Evolutionary conservation across 2,888 invertebrate genomes (phyloP), one percentile per base, ranked within the genome.

Genomic region (Orchesella flavescens): DNA sequence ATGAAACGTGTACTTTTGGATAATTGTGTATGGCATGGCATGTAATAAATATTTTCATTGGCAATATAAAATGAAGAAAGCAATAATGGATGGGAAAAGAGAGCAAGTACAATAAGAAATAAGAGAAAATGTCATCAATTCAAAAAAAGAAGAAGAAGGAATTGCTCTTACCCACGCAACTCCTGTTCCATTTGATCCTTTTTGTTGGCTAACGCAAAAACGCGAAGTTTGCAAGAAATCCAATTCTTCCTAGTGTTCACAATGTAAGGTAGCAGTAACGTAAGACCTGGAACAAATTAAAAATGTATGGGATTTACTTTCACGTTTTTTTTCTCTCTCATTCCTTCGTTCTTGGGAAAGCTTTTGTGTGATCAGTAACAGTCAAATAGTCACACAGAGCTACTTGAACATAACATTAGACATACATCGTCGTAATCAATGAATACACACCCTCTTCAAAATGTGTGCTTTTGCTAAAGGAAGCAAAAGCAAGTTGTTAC

Each of bases 261-360:
- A 87, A 96, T 96, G 90, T 96, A 96, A 0, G 96, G 96, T 87
- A 96, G 90, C 83, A 96, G 92, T 90, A 96, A 94, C 1, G 96
- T 96, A 61, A 96, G 91, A 73, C 92, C 92, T 88, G 61, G 19
- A 80, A 72, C 17, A 75, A 72, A 79, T 65, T 63, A 65, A 55
- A 72, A 63, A 65, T 65, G 34, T 19, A 68, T 77, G 23, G 15
- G 59, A 68, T 55, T 78, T 69, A 69, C 44, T 44, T 59, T 43
- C 15, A 13, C 65, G 13, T 65, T 34, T 34, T 34, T 55, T 24
- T 17, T n/a, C n/a, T n/a, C n/a, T n/a, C n/a, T n/a, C n/a, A n/a
- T 66, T 44, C 34, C 21, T 19, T 10, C 12, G 7, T 66, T 46
- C 15, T 53, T 44, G 34, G 34, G 24, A 63, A 63, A 63, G 17